Base-by-base conservation (phyloP, 2,888 invertebrate genomes). In the Metellina segmentata region DNA sequence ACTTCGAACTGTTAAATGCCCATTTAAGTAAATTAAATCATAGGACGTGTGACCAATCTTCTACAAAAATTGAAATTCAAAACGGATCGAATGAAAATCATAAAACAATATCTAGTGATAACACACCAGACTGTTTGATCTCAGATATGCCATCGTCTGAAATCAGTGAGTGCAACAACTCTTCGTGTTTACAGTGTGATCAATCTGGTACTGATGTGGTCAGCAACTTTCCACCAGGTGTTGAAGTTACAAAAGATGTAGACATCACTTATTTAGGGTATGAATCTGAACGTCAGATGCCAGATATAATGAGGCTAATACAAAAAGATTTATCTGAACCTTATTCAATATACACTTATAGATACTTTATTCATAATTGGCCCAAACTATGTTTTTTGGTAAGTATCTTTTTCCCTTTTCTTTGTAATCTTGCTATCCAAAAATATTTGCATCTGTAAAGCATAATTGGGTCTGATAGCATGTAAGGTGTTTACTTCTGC, bases 301-400 rank as follows among this genome's bases (percentile, higher is more conserved):
- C 98, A 94, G 98, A 98, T 95, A 99, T 99, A 94, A 99, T 99
- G 98, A 97, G 97, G 96, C 97, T 99, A 94, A 99, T 99, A 95
- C 99, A 99, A 95, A 99, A 98, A 95, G 99, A 99, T 96, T 96
- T 99, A 94, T 99, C 99, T 92, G 99, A 99, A 96, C 99, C 99
- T 71, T 99, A 99, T 96, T 99, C 99, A 94, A 99, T 99, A 96
- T 99, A 99, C 95, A 99, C 99, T 53, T 99, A 99, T 96, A 97
- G 99, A 96, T 99, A 99, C 96, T 99, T 99, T 96, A 99, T 99
- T 95, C 99, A 99, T 95, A 99, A 99, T 95, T 99, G 99, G 99
- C 99, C 99, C 95, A 98, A 99, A 95, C 96, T 99, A 94, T 99
- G 99, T 96, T 99, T 98, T 96, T 96, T 99, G 96, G 97, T 97